Base-by-base conservation (phyloP, 2,113 vertebrate genomes). In the Athene cunicularia region DNA sequence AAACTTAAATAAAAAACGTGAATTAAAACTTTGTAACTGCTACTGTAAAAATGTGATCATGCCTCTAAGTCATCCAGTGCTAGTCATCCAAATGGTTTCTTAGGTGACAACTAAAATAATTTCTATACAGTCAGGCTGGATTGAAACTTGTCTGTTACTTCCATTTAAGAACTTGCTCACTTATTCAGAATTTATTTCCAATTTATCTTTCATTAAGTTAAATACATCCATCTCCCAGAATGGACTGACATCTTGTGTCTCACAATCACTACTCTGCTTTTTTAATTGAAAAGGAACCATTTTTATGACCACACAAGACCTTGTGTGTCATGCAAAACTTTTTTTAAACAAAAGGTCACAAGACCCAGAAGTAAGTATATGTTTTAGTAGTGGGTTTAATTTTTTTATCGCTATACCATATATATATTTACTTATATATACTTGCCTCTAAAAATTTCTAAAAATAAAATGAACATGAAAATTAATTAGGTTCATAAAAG, bases 401-500 rank as follows among this genome's bases (percentile, higher is more conserved):
- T 89, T 95, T 96, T 96, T 87, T 90, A 88, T 70, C 95, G 90
- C 95, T 97, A 95, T 93, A 96, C 82, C 93, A 96, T 96, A 98
- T 96, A 97, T 94, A 93, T 92, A 91, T 96, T 96, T 93, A 96
- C 43, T 96, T 74, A 88, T 97, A 98, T 95, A 99, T 99, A 99
- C 99, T 99, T 99, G 99, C 99, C 99, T 99, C 99, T 98, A 99
- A 98, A 98, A 99, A 98, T 99, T 99, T 99, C 99, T 99, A 99
- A 99, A 99, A 99, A 99, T 97, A 98, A 98, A 99, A 99, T 72
- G 96, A 98, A 99, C 93, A 98, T 98, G 98, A 99, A 98, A 98
- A 96, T 95, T 93, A 98, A 97, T 98, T 98, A 98, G 98, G 92
- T 74, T 97, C 92, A 97, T 85, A 97, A 97, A 95, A 95, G 45